Evolutionary conservation across 2,797 vertebrate genomes (phyloP), one percentile per base, ranked within the genome.

Genomic region (Cuculus canorus): DNA sequence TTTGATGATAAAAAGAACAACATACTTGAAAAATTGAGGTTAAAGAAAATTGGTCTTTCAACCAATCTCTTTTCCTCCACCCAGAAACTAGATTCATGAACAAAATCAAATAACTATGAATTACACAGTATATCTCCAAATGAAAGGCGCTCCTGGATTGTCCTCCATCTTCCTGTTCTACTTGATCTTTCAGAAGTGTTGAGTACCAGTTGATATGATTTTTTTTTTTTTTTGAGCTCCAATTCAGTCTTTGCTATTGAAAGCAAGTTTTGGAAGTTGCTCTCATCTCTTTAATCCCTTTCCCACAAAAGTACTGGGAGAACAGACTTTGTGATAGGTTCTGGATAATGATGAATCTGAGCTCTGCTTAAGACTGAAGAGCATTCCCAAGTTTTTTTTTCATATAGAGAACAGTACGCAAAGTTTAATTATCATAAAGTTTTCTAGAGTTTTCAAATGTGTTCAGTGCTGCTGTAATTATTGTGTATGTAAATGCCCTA

Each of bases 381-480:
- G 33, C 88, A 89, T 92, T 89, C 41, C 15, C 22, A 84, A 79
- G 79, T 91, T 96, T 84, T 82, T 54, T 80, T 88, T 94, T 35
- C 35, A 10, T 80, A 60, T 79, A 69, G 90, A 94, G 83, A 90
- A 37, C n/a, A 71, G 37, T 66, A 43, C 3, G 2, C 91, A 86
- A 92, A 96, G 78, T 93, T 96, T 90, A 93, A 68, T 95, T 95
- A 78, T 52, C 92, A 79, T 54, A 52, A 88, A 90, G 54, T 87
- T 61, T 95, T 96, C 86, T 61, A 35, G 90, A 82, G 64, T 77
- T 91, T 97, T 95, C 86, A 95, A 50, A 94, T 85, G 52, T 76
- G 82, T 78, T 90, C 79, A 88, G 0, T 0, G 1, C 75, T 88
- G 80, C 73, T 35, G 96, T 94, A 91, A 93, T 94, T 80, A 57